phyloP scores from a whole-genome alignment of 2,888 invertebrate genomes.

The Pteria penguin region DNA sequence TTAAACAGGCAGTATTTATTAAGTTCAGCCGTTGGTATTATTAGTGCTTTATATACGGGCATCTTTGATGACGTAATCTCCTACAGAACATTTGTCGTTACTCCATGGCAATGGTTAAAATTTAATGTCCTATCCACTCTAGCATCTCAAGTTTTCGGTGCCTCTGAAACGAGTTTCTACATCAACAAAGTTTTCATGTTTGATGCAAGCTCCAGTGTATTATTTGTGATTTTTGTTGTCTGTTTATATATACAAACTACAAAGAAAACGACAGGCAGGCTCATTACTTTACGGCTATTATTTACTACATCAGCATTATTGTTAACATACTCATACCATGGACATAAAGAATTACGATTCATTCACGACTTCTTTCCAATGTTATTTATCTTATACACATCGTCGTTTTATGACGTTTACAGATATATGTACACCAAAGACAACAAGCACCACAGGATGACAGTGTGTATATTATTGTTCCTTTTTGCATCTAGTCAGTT shows the following conservation, averaged over 20 bases:
- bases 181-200: slow-evolving; percentile 2
- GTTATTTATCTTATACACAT: slow-evolving; percentile 53
- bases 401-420: slow-evolving; percentile 16
- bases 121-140: slow-evolving; percentile 64
- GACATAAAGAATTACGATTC: slow-evolving; percentile 71
- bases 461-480: not conserved
- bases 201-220: slow-evolving; percentile 18
- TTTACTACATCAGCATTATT: slow-evolving; percentile 45
- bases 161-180: slow-evolving; percentile 15
- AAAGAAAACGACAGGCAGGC: not conserved
- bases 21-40: slow-evolving; percentile 41
- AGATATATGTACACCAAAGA: not conserved
- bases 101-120: slow-evolving; percentile 69
- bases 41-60: slow-evolving; percentile 56
- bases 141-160: slow-evolving; percentile 55
- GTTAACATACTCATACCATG: slow-evolving; percentile 57
- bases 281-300: slow-evolving; percentile 1
- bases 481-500: slow-evolving; percentile 33
- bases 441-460: not conserved
- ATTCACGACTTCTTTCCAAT: slow-evolving; percentile 65
- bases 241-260: not conserved
- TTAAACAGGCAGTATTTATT: not conserved
- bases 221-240: not conserved
- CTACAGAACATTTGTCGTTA: slow-evolving; percentile 64
- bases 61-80: slow-evolving; percentile 60